Conservation (phyloP, 2,113 vertebrate genomes). For the Callocephalon fimbriatum region DNA sequence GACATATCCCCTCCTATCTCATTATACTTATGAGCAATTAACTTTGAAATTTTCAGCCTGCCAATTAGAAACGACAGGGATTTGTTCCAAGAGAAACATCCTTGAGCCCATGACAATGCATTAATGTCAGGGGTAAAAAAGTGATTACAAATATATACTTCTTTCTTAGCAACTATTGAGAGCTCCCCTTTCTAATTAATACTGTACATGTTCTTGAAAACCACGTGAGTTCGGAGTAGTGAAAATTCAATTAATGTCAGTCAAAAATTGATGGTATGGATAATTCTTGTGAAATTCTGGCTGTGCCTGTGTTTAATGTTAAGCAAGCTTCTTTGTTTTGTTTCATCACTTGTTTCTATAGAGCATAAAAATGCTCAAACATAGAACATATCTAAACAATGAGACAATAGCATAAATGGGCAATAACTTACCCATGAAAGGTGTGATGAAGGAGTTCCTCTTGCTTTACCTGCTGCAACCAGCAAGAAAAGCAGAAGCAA, state of each 20-base stretch:
- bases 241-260: conserved; percentile 42
- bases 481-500: not conserved
- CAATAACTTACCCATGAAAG: not conserved
- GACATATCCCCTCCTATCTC: not conserved
- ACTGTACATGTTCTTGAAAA: conserved; percentile 32
- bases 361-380: not conserved
- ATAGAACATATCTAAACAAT: not conserved
- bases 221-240: not conserved
- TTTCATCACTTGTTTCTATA: not conserved
- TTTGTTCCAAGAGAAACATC: conserved; percentile 50
- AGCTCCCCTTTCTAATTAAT: conserved; percentile 53
- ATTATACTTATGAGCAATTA: not conserved
- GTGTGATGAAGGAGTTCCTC: not conserved
- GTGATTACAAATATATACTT: conserved; percentile 19
- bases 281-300: not conserved
- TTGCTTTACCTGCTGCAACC: not conserved
- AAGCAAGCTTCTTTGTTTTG: not conserved
- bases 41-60: not conserved
- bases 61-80: not conserved
- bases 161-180: conserved; percentile 72
- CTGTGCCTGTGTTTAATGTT: not conserved
- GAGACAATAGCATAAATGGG: not conserved
- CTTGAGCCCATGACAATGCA: conserved; percentile 12
- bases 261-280: conserved; percentile 26
- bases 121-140: conserved; percentile 33